phyloP scores from a whole-genome alignment of 1,140 invertebrate genomes.

The Macrostomum lignano region DNA sequence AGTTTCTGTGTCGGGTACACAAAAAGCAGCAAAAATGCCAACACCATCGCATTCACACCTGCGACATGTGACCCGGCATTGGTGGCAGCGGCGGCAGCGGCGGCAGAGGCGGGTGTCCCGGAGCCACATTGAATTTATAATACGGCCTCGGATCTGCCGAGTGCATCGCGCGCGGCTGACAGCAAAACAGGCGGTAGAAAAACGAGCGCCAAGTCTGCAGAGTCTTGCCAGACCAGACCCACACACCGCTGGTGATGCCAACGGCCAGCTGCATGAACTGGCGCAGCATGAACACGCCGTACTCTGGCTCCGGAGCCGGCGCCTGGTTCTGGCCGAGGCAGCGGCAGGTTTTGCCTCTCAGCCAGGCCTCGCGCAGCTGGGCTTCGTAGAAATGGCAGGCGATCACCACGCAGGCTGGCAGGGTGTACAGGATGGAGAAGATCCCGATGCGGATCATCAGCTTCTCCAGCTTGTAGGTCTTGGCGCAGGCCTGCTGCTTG shows the following conservation, averaged over 20 bases:
- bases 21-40: too few species aligned
- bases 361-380: slow-evolving; percentile 33
- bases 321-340: slow-evolving; percentile 28
- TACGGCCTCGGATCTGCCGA: too few species aligned
- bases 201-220: slow-evolving; percentile 20
- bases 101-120: too few species aligned
- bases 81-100: too few species aligned
- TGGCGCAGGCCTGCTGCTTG: slow-evolving; percentile 28
- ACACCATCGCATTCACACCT: too few species aligned
- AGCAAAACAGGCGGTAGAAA: slow-evolving; percentile 16
- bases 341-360: slow-evolving; percentile 37
- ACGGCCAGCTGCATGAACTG: slow-evolving; percentile 32
- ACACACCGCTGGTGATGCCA: slow-evolving; percentile 32
- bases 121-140: too few species aligned
- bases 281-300: slow-evolving; percentile 36
- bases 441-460: slow-evolving; percentile 31
- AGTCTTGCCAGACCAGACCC: slow-evolving; percentile 25
- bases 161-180: too few species aligned
- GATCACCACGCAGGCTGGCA: slow-evolving; percentile 32
- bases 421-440: slow-evolving; percentile 32
- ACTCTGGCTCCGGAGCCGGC: slow-evolving; percentile 31
- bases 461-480: slow-evolving; percentile 28
- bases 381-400: slow-evolving; percentile 38
- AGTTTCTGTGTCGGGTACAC: too few species aligned
- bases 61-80: too few species aligned